A percentile compares a stretch with the other conserved stretches of the same genome.
These are phyloP conservation scores for Ciconia nigra DNA, from an alignment of 2,797 vertebrate genomes.

Conservation along the genomic window DNA sequence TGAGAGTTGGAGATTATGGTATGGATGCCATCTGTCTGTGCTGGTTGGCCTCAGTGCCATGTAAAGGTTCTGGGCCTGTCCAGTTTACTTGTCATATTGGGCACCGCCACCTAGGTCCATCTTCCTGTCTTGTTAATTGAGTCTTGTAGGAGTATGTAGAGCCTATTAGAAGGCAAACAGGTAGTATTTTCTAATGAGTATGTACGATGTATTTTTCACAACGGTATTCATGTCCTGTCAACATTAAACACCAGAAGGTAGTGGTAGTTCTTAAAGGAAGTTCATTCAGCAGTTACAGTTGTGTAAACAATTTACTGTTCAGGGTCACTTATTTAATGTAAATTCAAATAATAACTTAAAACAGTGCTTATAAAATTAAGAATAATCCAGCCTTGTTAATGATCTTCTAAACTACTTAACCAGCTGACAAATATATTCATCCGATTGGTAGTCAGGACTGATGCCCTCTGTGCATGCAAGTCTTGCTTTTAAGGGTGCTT, in stretches of 20 bases:
- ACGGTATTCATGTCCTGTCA: not conserved
- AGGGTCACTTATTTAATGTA: not conserved
- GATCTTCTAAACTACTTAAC: not conserved
- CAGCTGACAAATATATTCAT: not conserved
- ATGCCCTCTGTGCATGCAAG: not conserved
- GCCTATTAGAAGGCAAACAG: not conserved
- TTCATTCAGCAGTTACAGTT: not conserved
- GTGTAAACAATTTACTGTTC: not conserved
- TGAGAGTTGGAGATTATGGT: not conserved
- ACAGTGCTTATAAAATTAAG: not conserved
- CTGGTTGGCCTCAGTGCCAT: not conserved
- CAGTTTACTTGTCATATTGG: not conserved
- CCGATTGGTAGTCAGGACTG: not conserved
- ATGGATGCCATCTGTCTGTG: not conserved
- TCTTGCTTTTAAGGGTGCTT: constrained; percentile 15
- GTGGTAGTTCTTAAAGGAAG: not conserved
- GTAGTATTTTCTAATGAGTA: not conserved
- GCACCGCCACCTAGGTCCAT: not conserved
- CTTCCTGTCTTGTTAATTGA: not conserved
- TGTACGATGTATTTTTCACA: not conserved
- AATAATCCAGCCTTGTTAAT: not conserved
- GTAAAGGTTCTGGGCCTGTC: not conserved
- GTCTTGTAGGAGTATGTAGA: not conserved
- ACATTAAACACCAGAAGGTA: not conserved
- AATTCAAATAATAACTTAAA: not conserved